Evolutionary conservation across 2,888 invertebrate species (phyloP).

Genomic region (Temnothorax ravouxi): DNA sequence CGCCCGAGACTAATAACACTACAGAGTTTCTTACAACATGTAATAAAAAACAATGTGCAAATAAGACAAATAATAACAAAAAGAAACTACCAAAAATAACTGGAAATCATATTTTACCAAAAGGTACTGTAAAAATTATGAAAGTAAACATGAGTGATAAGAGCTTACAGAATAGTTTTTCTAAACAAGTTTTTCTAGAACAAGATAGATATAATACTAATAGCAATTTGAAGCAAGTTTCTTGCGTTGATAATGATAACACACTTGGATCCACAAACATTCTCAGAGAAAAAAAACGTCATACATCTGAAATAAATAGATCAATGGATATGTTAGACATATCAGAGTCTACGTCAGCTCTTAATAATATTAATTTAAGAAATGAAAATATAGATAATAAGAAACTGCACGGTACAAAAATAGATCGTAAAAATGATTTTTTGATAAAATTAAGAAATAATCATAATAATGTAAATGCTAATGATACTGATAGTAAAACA

Average conservation of each 20-base stretch:
- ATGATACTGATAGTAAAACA: not conserved
- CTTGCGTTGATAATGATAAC: not conserved
- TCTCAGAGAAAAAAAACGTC: not conserved
- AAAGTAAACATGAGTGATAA: not conserved
- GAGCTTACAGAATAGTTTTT: not conserved
- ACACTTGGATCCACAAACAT: not conserved
- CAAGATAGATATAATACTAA: not conserved
- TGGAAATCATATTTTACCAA: slow-evolving; percentile 62
- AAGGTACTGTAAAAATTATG: slow-evolving; percentile 51
- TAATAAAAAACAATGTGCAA: not conserved
- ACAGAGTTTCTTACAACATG: not conserved
- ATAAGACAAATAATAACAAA: not conserved
- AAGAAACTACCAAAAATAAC: slow-evolving; percentile 60
- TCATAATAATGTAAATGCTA: not conserved
- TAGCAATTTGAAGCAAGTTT: not conserved
- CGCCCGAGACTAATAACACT: not conserved
- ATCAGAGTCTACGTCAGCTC: not conserved
- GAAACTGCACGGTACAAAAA: not conserved
- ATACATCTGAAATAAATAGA: not conserved
- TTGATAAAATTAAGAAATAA: not conserved
- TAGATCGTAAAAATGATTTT: not conserved
- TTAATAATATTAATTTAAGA: not conserved
- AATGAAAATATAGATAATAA: not conserved
- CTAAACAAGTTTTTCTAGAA: not conserved
- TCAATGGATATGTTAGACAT: not conserved